Evolutionary conservation across 2,797 vertebrate genomes (phyloP).

Genomic region (Scleropages formosus): DNA sequence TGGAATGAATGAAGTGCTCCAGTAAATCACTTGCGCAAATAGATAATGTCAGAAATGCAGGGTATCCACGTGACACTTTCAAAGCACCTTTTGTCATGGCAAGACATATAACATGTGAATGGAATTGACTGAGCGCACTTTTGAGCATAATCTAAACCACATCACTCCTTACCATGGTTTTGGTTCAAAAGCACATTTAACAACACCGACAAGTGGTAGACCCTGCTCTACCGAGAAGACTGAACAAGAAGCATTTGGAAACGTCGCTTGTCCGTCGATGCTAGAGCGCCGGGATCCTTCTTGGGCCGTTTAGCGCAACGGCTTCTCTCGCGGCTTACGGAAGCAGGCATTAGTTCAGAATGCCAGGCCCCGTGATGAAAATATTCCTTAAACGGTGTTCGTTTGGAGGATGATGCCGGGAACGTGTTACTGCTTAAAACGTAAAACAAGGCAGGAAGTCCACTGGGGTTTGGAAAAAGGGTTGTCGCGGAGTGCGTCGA

Average conservation of each 20-base stretch:
- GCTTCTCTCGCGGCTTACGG: conserved; percentile 46
- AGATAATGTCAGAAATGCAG: neutral
- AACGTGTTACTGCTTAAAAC: neutral
- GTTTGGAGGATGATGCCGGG: neutral
- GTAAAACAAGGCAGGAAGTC: neutral
- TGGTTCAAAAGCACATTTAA: neutral
- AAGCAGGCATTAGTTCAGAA: conserved; percentile 46
- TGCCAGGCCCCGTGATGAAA: conserved; percentile 47
- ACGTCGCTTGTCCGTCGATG: conserved; percentile 46
- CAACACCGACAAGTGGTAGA: conserved; percentile 27
- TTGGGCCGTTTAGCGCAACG: conserved; percentile 50
- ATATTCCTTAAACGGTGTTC: conserved; percentile 12
- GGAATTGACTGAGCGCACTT: neutral
- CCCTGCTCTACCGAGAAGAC: conserved; percentile 52
- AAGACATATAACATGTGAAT: neutral
- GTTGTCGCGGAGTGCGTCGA: neutral
- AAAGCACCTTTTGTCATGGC: neutral
- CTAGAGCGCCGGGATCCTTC: conserved; percentile 43
- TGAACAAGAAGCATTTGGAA: conserved; percentile 42
- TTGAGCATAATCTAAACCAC: neutral
- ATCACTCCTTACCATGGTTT: neutral
- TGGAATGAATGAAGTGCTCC: neutral
- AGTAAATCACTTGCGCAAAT: conserved; percentile 18
- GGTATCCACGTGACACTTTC: neutral
- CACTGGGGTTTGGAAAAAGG: neutral